A percentile compares a stretch with the other conserved stretches of the same genome.
Conservation (phyloP, 2,888 invertebrate species). For the Caprella mutica region DNA sequence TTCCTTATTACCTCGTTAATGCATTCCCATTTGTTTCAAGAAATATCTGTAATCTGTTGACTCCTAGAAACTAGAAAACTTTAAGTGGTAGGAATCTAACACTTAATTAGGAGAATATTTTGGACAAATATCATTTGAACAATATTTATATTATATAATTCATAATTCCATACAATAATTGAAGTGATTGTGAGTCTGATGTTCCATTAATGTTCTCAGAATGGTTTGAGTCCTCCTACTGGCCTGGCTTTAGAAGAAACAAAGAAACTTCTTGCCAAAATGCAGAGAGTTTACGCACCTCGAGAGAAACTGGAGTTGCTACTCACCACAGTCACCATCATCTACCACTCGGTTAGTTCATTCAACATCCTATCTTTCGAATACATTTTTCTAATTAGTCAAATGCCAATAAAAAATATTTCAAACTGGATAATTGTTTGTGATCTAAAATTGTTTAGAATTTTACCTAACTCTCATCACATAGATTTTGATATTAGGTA, state of each 20-base stretch:
- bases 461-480: too few species aligned
- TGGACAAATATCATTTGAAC: neutral
- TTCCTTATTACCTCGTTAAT: too few species aligned
- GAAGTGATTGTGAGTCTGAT: neutral
- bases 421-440: too few species aligned
- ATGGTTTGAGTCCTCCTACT: constrained; percentile 22
- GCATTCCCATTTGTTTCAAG: too few species aligned
- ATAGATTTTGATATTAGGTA: too few species aligned
- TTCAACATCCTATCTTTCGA: too few species aligned
- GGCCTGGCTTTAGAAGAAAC: constrained; percentile 20
- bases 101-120: neutral
- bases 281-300: constrained; percentile 32
- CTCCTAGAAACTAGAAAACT: too few species aligned
- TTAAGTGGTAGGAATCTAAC: neutral
- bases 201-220: constrained; percentile 6
- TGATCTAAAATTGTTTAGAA: too few species aligned
- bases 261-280: constrained; percentile 22
- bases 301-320: constrained; percentile 80
- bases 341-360: constrained; percentile 48
- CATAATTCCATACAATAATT: neutral
- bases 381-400: too few species aligned
- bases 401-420: too few species aligned
- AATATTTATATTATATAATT: neutral
- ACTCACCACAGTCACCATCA: constrained; percentile 73
- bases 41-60: too few species aligned